Percentiles rank a stretch among this genome's conserved stretches.
These are phyloP conservation scores for Taurulus bubalis DNA, from an alignment of 2,113 vertebrate species.

Conservation along the genomic window DNA sequence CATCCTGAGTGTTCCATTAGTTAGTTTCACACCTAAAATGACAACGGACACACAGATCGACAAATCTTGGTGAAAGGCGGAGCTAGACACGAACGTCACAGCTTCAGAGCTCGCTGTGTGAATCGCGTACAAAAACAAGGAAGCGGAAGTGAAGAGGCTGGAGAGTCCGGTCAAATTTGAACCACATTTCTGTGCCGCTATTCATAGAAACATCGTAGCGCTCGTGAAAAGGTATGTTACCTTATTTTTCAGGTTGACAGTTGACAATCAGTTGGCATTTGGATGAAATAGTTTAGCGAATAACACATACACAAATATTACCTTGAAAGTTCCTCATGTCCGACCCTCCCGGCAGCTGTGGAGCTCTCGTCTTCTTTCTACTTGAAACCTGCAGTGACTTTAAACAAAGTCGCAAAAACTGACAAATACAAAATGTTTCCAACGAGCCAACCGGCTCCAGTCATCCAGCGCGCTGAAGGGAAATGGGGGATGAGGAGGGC, in stretches of 20 bases:
- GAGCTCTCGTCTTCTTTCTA: not conserved
- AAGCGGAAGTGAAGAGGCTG: no score
- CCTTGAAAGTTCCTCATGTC: not conserved
- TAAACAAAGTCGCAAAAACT: slow-evolving; percentile 11
- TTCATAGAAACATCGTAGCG: no score
- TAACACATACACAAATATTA: not conserved
- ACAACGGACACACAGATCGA: no score
- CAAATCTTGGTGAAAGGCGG: no score
- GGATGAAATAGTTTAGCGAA: not conserved
- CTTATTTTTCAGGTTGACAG: not conserved
- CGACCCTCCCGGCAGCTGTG: not conserved
- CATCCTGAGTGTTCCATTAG: no score
- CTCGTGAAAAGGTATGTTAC: no score
- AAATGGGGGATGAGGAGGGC: not conserved
- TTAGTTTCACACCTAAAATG: no score
- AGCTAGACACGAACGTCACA: no score
- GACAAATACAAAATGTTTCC: not conserved
- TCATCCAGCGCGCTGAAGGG: slow-evolving; percentile 2
- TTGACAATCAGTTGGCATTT: not conserved
- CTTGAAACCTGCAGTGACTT: not conserved
- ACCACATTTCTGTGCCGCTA: no score
- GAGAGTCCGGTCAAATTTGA: no score
- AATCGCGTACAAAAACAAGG: no score
- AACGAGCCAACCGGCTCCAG: not conserved
- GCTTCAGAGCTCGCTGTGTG: no score